These are phyloP conservation scores for Tenodera sinensis DNA, from an alignment of 2,888 invertebrate genomes.

Conservation along the genomic window DNA sequence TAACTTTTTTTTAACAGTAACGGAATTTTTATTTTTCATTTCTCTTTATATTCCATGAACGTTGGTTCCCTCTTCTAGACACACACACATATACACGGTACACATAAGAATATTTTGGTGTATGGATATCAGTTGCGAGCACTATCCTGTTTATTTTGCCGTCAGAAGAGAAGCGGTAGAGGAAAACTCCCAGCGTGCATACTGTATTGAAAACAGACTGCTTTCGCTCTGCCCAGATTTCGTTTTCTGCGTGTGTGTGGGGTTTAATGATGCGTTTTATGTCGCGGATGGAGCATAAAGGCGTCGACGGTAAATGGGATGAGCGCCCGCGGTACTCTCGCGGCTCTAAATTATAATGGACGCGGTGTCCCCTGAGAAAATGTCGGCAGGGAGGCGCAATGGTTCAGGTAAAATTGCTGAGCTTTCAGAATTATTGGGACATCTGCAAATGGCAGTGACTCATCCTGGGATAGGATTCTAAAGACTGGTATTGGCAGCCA, in stretches of 20 bases:
- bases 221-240: not conserved
- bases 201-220: conserved; percentile 2
- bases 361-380: not conserved
- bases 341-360: not conserved
- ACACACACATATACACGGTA: not conserved
- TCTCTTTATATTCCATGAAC: conserved; percentile 6
- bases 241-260: not conserved
- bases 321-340: not conserved
- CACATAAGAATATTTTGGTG: conserved; percentile 11
- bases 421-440: not conserved
- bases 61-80: not conserved
- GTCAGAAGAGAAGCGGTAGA: not conserved
- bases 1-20: conserved; percentile 10
- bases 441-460: not conserved
- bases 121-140: not conserved
- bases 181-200: not conserved
- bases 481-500: not conserved
- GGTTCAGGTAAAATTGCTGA: not conserved
- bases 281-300: not conserved
- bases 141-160: conserved; percentile 12
- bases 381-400: not conserved
- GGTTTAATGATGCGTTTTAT: not conserved
- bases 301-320: not conserved
- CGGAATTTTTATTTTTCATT: conserved; percentile 20
- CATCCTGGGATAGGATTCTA: no score